These are phyloP conservation scores for Puntigrus tetrazona DNA, from an alignment of 2,113 vertebrate species.

Conservation along the genomic window DNA sequence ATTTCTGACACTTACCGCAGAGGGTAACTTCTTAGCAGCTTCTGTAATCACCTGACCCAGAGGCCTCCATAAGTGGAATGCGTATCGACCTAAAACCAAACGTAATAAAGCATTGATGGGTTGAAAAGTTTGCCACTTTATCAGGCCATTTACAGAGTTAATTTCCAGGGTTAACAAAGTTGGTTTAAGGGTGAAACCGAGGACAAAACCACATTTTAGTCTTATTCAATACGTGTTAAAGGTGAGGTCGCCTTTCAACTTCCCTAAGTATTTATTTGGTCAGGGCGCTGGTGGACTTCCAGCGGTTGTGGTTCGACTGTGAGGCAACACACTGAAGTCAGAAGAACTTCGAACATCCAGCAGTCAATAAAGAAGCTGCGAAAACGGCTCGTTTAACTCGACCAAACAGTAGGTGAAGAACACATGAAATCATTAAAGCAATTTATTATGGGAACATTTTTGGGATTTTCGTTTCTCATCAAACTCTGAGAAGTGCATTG, in stretches of 20 bases:
- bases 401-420: not conserved
- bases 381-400: not conserved
- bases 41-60: conserved; percentile 84
- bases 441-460: conserved; percentile 8
- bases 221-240: conserved; percentile 42
- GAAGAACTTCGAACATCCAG: too few relatives aligned
- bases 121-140: conserved; percentile 6
- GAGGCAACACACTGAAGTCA: conserved; percentile 40
- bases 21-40: conserved; percentile 82
- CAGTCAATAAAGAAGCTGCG: conserved; percentile 3
- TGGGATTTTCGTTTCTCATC: conserved; percentile 14
- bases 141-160: conserved; percentile 1
- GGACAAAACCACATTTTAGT: conserved; percentile 44
- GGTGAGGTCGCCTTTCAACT: conserved; percentile 31
- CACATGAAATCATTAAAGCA: not conserved
- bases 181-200: conserved; percentile 41
- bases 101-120: not conserved
- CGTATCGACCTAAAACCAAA: conserved; percentile 81
- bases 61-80: conserved; percentile 89
- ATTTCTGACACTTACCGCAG: conserved; percentile 76
- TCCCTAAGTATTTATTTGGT: conserved; percentile 43
- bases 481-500: conserved; percentile 18
- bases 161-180: conserved; percentile 35
- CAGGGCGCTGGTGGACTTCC: conserved; percentile 38
- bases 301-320: conserved; percentile 31